Evolutionary conservation across 2,113 vertebrate genomes (phyloP).

Genomic region (Rousettus leschenaultii): DNA sequence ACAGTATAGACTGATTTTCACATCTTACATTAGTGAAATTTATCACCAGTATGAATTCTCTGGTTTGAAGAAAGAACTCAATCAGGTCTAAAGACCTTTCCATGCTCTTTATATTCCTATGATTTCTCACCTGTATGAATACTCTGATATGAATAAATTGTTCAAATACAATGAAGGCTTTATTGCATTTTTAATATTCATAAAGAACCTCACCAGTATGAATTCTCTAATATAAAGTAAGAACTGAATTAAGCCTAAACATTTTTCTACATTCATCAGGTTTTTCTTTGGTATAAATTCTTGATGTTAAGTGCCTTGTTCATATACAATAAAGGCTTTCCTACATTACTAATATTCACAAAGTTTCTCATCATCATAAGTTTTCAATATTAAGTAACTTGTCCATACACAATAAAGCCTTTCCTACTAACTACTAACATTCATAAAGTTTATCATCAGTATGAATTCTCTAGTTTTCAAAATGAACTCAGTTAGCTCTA

Average conservation of each 20-base stretch:
- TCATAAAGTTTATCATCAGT: slow-evolving; percentile 6
- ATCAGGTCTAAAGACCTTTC: not conserved
- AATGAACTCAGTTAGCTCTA: not conserved
- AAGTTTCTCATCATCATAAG: not conserved
- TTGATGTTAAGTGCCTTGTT: not conserved
- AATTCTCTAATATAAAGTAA: not conserved
- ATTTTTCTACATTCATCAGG: not conserved
- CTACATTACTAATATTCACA: not conserved
- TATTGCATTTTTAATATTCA: not conserved
- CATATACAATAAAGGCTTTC: not conserved
- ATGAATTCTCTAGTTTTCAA: slow-evolving; percentile 19
- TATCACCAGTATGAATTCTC: slow-evolving; percentile 56
- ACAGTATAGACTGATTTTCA: not conserved
- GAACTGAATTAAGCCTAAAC: not conserved
- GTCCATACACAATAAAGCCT: not conserved
- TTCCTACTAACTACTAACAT: not conserved
- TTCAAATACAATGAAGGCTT: not conserved
- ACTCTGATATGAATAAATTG: not conserved
- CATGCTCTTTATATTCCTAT: not conserved
- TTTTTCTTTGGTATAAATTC: not conserved
- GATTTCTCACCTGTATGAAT: not conserved
- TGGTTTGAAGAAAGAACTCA: not conserved
- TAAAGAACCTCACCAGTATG: not conserved
- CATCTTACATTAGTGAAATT: not conserved
- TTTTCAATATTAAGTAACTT: not conserved